phyloP scores from a whole-genome alignment of 2,113 vertebrate genomes.

The Dromaius novaehollandiae region DNA sequence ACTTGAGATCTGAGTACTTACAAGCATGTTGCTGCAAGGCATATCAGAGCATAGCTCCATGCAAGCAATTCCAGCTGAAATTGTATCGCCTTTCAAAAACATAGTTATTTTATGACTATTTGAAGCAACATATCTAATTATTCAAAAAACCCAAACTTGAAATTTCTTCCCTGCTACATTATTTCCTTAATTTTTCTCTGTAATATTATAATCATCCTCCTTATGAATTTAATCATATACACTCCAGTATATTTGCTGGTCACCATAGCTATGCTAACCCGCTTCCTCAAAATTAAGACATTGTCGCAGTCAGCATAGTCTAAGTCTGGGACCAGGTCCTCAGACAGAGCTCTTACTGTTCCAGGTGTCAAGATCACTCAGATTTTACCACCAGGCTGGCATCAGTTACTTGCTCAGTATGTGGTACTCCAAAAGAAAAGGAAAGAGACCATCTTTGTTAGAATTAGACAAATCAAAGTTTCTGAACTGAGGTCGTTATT shows the following conservation, averaged over 20 bases:
- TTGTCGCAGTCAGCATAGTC: background rate
- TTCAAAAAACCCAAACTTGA: background rate
- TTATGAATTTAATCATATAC: background rate
- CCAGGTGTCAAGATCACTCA: background rate
- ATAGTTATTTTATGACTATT: background rate
- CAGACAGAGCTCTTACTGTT: background rate
- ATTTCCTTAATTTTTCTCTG: background rate
- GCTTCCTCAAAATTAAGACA: background rate
- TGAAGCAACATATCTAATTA: background rate
- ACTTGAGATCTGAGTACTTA: background rate
- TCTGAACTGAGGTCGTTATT: background rate
- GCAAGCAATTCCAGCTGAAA: conserved; percentile 22
- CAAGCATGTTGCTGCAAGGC: background rate
- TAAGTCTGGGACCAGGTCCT: background rate
- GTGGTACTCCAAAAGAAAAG: background rate
- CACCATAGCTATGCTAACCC: background rate
- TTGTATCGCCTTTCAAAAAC: background rate
- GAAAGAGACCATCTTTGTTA: background rate
- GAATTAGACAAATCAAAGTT: background rate
- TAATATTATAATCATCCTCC: background rate
- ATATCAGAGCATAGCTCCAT: conserved; percentile 3
- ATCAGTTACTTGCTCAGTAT: background rate
- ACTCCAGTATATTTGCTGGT: background rate
- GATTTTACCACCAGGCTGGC: background rate
- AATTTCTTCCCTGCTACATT: background rate